Conservation (phyloP, 2,113 vertebrate genomes). For the Pontoporia blainvillei region DNA sequence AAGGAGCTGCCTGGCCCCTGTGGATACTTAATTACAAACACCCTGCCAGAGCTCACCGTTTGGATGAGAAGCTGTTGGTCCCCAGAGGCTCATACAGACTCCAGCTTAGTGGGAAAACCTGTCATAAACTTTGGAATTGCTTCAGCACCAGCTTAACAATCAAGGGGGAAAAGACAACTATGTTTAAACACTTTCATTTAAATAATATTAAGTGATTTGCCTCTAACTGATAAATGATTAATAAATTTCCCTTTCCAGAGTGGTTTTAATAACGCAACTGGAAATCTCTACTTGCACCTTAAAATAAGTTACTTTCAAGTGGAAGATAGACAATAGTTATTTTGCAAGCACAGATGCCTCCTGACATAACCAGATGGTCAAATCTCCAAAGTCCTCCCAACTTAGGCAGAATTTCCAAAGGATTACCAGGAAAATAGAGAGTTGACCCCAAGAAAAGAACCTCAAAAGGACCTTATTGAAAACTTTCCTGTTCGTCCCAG, state of each 20-base stretch:
- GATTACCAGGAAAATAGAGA: not conserved
- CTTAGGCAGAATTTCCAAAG: not conserved
- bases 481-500: not conserved
- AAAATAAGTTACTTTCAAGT: not conserved
- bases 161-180: not conserved
- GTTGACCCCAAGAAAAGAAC: not conserved
- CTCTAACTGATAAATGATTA: not conserved
- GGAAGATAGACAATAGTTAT: not conserved
- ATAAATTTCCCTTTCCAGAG: not conserved
- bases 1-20: not conserved
- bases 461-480: not conserved
- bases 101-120: not conserved
- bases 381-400: not conserved
- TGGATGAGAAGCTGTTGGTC: not conserved
- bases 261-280: not conserved
- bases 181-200: not conserved
- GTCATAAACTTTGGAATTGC: not conserved
- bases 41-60: fast-evolving
- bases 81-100: not conserved
- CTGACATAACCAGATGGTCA: not conserved
- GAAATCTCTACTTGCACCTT: not conserved
- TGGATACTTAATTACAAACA: not conserved
- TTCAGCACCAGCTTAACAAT: not conserved
- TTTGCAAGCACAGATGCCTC: not conserved
- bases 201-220: not conserved